Conservation (phyloP, 2,888 invertebrate species). For the Mesopsocus fuscifrons region DNA sequence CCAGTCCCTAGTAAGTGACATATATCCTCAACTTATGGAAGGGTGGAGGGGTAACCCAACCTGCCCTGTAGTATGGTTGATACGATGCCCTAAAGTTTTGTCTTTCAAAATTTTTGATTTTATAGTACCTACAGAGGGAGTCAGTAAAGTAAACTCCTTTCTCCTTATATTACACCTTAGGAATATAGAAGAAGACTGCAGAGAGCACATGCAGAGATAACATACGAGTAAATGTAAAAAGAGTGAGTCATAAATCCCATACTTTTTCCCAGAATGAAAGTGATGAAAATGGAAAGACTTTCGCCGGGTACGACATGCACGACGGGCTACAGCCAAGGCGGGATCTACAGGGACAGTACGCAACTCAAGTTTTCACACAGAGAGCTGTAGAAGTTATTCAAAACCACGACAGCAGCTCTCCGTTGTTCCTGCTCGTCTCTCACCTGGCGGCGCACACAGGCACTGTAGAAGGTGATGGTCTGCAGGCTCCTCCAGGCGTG, state of each 20-base stretch:
- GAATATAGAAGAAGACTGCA: too few species aligned
- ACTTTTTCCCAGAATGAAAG: too few species aligned
- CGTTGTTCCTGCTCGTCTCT: conserved; percentile 33
- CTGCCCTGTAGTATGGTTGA: too few species aligned
- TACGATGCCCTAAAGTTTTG: too few species aligned
- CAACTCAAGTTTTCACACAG: conserved; percentile 28
- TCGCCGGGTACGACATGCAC: conserved; percentile 27
- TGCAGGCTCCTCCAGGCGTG: conserved; percentile 27
- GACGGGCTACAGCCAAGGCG: conserved; percentile 22
- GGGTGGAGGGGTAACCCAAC: neutral
- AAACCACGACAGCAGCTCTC: conserved; percentile 22
- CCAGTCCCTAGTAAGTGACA: conserved; percentile 2
- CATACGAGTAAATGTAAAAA: too few species aligned
- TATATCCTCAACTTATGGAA: neutral
- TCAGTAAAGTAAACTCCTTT: too few species aligned
- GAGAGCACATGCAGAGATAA: too few species aligned
- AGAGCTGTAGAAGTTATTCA: conserved; percentile 27
- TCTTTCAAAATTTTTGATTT: too few species aligned
- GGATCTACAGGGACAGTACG: conserved; percentile 25
- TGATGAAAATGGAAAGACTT: conserved; percentile 15
- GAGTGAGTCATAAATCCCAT: too few species aligned
- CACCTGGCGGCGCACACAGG: conserved; percentile 33
- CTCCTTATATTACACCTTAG: too few species aligned
- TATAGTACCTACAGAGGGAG: too few species aligned
- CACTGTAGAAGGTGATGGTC: conserved; percentile 20